phyloP scores from a whole-genome alignment of 2,113 vertebrate genomes.

The Syrrhaptes paradoxus region DNA sequence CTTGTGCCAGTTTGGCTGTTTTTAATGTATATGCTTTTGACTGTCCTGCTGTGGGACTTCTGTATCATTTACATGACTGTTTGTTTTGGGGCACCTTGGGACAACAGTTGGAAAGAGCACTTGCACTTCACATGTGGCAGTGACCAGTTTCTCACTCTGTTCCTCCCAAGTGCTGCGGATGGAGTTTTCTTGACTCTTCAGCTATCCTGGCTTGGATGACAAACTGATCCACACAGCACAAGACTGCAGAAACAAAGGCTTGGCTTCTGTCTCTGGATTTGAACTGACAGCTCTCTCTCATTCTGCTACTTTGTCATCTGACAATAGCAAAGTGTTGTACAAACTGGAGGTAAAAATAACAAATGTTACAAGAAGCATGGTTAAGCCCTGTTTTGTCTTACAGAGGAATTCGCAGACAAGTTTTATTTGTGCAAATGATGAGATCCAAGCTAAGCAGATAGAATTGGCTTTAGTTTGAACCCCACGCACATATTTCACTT shows the following conservation, averaged over 20 bases:
- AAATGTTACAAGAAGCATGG: not conserved
- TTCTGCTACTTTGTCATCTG: not conserved
- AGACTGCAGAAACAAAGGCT: not conserved
- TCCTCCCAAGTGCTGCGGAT: not conserved
- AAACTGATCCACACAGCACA: not conserved
- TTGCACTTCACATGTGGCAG: not conserved
- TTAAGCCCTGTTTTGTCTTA: not conserved
- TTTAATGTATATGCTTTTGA: not conserved
- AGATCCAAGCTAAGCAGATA: not conserved
- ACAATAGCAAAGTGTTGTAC: not conserved
- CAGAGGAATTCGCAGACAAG: not conserved
- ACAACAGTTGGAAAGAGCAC: not conserved
- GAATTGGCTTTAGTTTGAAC: not conserved
- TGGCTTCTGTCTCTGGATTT: not conserved
- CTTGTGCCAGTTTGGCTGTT: not conserved
- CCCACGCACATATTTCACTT: not conserved
- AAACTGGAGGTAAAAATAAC: not conserved
- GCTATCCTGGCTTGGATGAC: not conserved
- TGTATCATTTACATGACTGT: not conserved
- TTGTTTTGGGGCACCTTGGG: not conserved
- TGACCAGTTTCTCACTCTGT: fast-evolving
- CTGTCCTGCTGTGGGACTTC: not conserved
- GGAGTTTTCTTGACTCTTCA: not conserved
- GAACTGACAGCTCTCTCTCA: not conserved
- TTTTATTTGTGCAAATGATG: not conserved